These are phyloP conservation scores for Acrocephalus arundinaceus DNA, from an alignment of 2,113 vertebrate species.

Conservation along the genomic window DNA sequence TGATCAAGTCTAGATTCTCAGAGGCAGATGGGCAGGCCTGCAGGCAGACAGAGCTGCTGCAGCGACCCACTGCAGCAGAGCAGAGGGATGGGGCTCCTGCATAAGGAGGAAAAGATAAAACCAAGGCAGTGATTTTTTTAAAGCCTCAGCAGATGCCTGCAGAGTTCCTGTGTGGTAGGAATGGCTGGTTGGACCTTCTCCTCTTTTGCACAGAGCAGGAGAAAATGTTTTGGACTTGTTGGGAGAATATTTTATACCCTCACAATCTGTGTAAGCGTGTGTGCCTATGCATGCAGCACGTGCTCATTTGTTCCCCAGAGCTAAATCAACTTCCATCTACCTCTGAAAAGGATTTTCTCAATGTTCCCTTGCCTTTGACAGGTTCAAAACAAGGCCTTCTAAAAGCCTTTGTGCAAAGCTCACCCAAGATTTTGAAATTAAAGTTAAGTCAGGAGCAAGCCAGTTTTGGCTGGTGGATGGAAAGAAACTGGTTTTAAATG, in stretches of 20 bases:
- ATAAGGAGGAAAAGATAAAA: background rate
- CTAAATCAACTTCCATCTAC: background rate
- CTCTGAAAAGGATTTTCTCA: background rate
- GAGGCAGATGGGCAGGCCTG: conserved; percentile 47
- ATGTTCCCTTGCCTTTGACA: background rate
- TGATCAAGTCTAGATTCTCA: conserved; percentile 34
- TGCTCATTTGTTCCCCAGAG: background rate
- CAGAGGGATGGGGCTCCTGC: background rate
- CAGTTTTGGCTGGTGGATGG: background rate
- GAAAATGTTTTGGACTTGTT: background rate
- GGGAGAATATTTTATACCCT: background rate
- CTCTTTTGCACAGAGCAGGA: background rate
- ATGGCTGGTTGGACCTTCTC: background rate
- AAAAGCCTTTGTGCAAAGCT: background rate
- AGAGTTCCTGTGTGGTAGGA: background rate
- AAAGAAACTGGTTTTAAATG: background rate
- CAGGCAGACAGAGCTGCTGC: conserved; percentile 12
- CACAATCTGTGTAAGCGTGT: background rate
- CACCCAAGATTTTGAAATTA: background rate
- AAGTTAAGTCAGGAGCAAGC: background rate
- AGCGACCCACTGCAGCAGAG: background rate
- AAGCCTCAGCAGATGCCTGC: background rate
- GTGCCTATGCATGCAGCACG: background rate
- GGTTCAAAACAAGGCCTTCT: background rate
- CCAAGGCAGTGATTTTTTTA: background rate